phyloP scores from a whole-genome alignment of 2,113 vertebrate species.

The Pogona vitticeps region DNA sequence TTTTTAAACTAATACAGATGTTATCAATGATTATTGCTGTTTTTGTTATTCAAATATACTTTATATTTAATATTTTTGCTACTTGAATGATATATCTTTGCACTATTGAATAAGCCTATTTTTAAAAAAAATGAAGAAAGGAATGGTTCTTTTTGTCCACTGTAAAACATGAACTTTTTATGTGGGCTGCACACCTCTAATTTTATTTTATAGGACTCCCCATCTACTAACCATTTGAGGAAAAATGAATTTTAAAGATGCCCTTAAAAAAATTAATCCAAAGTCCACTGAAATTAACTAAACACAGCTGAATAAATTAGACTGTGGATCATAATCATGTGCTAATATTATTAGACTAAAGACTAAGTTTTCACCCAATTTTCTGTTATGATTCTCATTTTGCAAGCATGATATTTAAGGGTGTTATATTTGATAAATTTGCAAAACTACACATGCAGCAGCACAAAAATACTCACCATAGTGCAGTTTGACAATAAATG shows the following conservation, averaged over 20 bases:
- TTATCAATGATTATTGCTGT: too few species aligned
- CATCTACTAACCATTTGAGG: background rate
- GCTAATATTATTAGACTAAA: background rate
- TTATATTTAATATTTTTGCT: too few species aligned
- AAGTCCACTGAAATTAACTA: background rate
- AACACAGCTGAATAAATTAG: background rate
- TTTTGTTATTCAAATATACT: too few species aligned
- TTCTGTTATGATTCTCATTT: background rate
- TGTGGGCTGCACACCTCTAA: background rate
- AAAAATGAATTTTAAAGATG: background rate
- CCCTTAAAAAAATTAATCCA: background rate
- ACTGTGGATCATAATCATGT: background rate
- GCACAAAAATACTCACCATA: slow-evolving; percentile 85
- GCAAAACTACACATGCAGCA: fast-evolving
- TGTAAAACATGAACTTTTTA: background rate
- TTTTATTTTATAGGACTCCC: background rate
- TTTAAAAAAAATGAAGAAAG: too few species aligned
- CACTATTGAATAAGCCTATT: too few species aligned
- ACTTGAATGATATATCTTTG: too few species aligned
- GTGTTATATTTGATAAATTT: background rate
- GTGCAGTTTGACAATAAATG: slow-evolving; percentile 99
- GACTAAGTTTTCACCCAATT: background rate
- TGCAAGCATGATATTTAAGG: background rate
- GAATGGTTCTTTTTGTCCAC: too few species aligned
- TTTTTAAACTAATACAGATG: too few species aligned